A percentile compares a stretch with the other conserved stretches of the same genome.
Conservation (phyloP, 2,888 invertebrate species). For the Drosophila melanosoma region DNA sequence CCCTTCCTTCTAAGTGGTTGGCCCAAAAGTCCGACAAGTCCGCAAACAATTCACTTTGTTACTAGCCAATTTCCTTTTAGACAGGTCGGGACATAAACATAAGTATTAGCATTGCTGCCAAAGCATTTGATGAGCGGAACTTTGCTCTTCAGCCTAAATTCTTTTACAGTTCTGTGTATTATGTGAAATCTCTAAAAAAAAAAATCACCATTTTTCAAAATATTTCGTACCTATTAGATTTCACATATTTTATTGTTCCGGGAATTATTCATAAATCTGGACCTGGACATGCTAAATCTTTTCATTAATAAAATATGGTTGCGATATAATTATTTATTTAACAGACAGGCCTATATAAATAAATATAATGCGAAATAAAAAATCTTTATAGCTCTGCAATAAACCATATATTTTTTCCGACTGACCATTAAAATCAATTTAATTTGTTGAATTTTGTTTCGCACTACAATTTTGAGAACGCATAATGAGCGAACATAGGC, state of each 20-base stretch:
- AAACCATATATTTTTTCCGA: not conserved
- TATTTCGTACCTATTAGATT: conserved; percentile 19
- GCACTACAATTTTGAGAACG: conserved; percentile 10
- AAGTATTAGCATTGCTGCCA: conserved; percentile 52
- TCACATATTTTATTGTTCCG: not conserved
- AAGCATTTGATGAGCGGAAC: conserved; percentile 51
- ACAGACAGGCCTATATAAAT: conserved; percentile 41
- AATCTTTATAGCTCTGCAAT: not conserved
- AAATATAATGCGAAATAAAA: conserved; percentile 27
- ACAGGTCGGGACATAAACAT: conserved; percentile 70
- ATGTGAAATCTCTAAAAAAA: conserved; percentile 7
- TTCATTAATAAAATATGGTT: conserved; percentile 8
- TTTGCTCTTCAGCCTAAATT: conserved; percentile 21
- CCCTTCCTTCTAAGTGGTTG: not conserved
- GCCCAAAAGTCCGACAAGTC: conserved; percentile 52
- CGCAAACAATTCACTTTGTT: conserved; percentile 51
- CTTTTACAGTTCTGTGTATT: conserved; percentile 6
- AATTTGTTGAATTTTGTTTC: conserved; percentile 17
- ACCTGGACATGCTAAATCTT: not conserved
- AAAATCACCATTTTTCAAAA: too few relatives aligned
- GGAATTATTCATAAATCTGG: conserved; percentile 30
- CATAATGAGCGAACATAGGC: not conserved
- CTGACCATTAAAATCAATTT: conserved; percentile 22
- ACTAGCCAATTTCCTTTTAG: conserved; percentile 74
- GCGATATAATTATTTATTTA: conserved; percentile 50